Evolutionary conservation across 2,797 vertebrate genomes (phyloP).

Genomic region (Miopithecus talapoin): DNA sequence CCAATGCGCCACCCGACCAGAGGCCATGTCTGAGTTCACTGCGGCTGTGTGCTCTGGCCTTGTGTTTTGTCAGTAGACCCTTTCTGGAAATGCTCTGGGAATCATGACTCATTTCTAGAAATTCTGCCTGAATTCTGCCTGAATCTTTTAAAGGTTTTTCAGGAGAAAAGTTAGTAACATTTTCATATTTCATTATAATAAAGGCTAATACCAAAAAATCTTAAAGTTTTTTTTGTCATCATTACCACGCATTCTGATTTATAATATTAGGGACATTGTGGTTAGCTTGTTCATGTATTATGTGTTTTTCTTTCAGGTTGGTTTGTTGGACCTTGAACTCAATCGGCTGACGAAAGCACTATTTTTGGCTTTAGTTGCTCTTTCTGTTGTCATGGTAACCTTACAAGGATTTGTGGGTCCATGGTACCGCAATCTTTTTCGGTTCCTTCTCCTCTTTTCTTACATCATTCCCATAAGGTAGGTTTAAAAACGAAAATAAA

Average conservation of each 20-base stretch:
- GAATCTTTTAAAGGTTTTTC: not conserved
- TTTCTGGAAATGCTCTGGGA: not conserved
- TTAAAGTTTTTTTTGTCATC: not conserved
- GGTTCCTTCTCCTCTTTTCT: conserved; percentile 97
- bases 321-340: conserved; percentile 95
- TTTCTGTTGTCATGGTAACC: conserved; percentile 94
- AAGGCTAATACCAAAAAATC: not conserved
- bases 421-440: conserved; percentile 96
- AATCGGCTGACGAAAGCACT: conserved; percentile 97
- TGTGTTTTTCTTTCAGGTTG: conserved; percentile 86
- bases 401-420: conserved; percentile 95
- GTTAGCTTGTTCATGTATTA: not conserved
- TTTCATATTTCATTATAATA: not conserved
- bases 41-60: not conserved
- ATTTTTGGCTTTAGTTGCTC: conserved; percentile 94
- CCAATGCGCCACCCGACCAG: fast-evolving
- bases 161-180: not conserved
- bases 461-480: conserved; percentile 99
- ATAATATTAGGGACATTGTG: not conserved
- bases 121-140: not conserved
- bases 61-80: not conserved
- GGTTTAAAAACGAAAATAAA: conserved; percentile 67
- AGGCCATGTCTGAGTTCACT: fast-evolving
- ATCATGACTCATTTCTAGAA: not conserved
- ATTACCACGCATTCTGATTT: not conserved